A percentile compares a stretch with the other conserved stretches of the same genome.
Conservation (phyloP, 1,140 invertebrate genomes). For the Brachionus rotundiformis region DNA sequence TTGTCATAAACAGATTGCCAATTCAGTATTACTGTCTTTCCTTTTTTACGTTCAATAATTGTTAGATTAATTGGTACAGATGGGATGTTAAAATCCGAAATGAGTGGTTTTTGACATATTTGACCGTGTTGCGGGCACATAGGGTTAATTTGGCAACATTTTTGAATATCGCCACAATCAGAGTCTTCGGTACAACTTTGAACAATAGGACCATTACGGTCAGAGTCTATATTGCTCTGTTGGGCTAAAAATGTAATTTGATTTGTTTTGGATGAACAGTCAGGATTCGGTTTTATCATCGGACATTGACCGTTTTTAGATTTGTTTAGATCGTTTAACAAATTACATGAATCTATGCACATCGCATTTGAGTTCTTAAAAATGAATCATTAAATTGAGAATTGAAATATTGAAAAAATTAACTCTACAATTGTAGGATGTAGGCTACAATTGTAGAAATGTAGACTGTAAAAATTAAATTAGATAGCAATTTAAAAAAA, state of each 20-base stretch:
- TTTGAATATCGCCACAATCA: conserved; percentile 16
- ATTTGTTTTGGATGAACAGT: background rate
- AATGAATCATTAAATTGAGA: too few relatives aligned
- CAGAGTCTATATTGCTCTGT: background rate
- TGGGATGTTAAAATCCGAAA: background rate
- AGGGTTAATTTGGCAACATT: background rate
- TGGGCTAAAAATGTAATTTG: background rate
- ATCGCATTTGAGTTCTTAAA: background rate
- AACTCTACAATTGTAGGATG: too few relatives aligned
- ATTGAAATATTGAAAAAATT: too few relatives aligned
- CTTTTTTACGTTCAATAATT: conserved; percentile 29
- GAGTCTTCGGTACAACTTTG: background rate
- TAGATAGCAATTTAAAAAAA: background rate
- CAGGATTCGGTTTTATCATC: background rate
- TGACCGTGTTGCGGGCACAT: background rate
- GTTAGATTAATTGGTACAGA: conserved; percentile 11
- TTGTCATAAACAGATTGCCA: conserved; percentile 20
- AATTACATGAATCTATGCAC: conserved; percentile 21
- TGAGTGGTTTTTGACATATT: conserved; percentile 19
- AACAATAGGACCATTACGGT: background rate
- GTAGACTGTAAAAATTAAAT: background rate
- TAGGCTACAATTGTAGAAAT: background rate
- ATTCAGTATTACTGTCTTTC: conserved; percentile 34
- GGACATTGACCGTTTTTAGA: conserved; percentile 2
- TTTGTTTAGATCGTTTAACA: background rate